Conservation (phyloP, 2,797 vertebrate species). For the Lateolabrax maculatus region DNA sequence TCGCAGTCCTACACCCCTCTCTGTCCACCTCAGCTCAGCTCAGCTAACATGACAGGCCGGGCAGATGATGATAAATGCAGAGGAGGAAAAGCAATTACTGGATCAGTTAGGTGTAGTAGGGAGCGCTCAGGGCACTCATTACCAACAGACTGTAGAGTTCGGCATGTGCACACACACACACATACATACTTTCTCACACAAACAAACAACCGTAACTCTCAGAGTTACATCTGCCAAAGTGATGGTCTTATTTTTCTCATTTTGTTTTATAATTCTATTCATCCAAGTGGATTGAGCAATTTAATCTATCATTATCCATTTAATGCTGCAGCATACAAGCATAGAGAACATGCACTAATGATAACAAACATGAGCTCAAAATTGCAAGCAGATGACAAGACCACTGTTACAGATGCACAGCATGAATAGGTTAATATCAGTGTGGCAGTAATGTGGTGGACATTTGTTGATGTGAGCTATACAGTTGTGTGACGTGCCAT, state of each 20-base stretch:
- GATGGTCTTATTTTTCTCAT: constrained; percentile 22
- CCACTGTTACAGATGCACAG: constrained; percentile 8
- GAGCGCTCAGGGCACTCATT: constrained; percentile 81
- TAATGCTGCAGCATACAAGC: constrained; percentile 11
- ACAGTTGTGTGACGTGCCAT: constrained; percentile 59
- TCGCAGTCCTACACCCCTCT: constrained; percentile 57
- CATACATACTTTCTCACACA: constrained; percentile 8
- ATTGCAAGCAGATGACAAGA: constrained; percentile 51
- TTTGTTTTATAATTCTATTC: constrained; percentile 1
- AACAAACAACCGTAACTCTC: constrained; percentile 22
- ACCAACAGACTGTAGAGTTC: constrained; percentile 79
- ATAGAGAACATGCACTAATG: constrained; percentile 9
- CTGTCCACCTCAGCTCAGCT: constrained; percentile 69
- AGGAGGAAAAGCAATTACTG: constrained; percentile 87
- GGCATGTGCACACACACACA: constrained; percentile 42
- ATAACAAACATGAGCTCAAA: constrained; percentile 32
- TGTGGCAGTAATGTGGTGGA: constrained; percentile 17
- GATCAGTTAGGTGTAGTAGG: constrained; percentile 83
- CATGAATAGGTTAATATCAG: constrained; percentile 48
- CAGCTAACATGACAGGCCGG: constrained; percentile 80
- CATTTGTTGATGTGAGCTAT: constrained; percentile 55
- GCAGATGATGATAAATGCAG: constrained; percentile 88
- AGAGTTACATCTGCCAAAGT: constrained; percentile 24
- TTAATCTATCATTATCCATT: constrained; percentile 13
- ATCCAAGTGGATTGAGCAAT: not conserved